Conservation (phyloP, 2,888 invertebrate species). For the Xanthia icteritia region DNA sequence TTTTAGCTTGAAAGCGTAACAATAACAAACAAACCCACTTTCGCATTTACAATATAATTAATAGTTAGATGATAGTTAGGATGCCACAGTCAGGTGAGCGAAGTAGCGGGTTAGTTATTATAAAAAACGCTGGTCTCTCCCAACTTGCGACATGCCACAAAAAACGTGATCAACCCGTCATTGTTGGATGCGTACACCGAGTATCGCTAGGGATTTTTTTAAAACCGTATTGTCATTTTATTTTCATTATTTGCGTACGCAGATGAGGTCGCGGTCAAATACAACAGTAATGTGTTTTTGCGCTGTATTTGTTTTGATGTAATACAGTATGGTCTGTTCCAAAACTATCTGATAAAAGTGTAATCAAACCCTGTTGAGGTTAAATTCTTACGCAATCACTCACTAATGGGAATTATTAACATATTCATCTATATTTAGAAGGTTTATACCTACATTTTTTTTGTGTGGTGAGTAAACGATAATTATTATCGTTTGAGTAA, state of each 20-base stretch:
- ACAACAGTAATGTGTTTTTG: slow-evolving; percentile 7
- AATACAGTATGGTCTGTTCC: not conserved
- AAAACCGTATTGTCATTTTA: slow-evolving; percentile 75
- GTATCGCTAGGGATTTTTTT: slow-evolving; percentile 71
- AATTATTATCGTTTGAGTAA: not conserved
- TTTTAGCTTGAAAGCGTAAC: too few relatives aligned
- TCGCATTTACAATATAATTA: too few relatives aligned
- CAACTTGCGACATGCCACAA: slow-evolving; percentile 38
- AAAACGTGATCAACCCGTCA: slow-evolving; percentile 74
- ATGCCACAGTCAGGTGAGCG: not conserved
- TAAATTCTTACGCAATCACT: not conserved
- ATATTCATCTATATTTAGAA: not conserved
- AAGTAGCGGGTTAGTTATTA: not conserved
- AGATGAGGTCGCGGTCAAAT: slow-evolving; percentile 51
- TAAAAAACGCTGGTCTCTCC: slow-evolving; percentile 42
- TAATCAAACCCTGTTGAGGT: not conserved
- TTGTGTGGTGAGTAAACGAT: too few relatives aligned
- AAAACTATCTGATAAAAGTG: not conserved
- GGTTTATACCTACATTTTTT: too few relatives aligned
- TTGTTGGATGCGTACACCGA: slow-evolving; percentile 71
- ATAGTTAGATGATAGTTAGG: too few relatives aligned
- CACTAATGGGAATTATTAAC: not conserved
- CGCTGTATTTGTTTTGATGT: slow-evolving; percentile 28
- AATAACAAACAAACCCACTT: too few relatives aligned
- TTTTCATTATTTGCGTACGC: slow-evolving; percentile 64